These are phyloP conservation scores for Elysia crispata DNA, from an alignment of 2,888 invertebrate species.

Conservation along the genomic window DNA sequence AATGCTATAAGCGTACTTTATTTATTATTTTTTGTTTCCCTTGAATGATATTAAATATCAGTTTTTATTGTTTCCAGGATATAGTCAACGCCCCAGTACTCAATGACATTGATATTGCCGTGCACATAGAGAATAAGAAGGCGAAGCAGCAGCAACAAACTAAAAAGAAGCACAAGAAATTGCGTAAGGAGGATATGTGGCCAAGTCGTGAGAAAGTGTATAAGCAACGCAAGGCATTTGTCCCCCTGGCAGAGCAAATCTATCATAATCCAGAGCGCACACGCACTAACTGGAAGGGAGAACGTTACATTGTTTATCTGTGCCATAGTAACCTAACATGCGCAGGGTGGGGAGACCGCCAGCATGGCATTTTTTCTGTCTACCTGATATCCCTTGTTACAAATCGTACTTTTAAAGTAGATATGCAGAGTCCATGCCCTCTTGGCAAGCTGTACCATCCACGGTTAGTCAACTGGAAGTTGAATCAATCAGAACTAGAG, in stretches of 20 bases:
- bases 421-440: constrained; percentile 55
- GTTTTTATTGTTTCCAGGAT: background rate
- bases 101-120: constrained; percentile 38
- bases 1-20: background rate
- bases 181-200: constrained; percentile 45
- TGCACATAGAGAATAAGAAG: constrained; percentile 40
- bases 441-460: constrained; percentile 51
- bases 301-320: constrained; percentile 53
- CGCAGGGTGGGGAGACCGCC: constrained; percentile 58
- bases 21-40: background rate
- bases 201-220: constrained; percentile 41
- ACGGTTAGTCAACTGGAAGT: constrained; percentile 54
- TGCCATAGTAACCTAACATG: constrained; percentile 54
- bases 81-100: constrained; percentile 6
- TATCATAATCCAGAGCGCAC: constrained; percentile 40
- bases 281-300: constrained; percentile 42
- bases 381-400: constrained; percentile 55
- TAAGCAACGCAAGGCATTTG: constrained; percentile 26
- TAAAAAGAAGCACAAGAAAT: constrained; percentile 17
- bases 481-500: constrained; percentile 45
- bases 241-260: constrained; percentile 35
- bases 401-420: constrained; percentile 55
- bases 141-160: background rate
- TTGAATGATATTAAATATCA: background rate
- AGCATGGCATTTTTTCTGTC: constrained; percentile 57